phyloP scores from a whole-genome alignment of 2,888 invertebrate genomes.

The Eurytoma adleriae region DNA sequence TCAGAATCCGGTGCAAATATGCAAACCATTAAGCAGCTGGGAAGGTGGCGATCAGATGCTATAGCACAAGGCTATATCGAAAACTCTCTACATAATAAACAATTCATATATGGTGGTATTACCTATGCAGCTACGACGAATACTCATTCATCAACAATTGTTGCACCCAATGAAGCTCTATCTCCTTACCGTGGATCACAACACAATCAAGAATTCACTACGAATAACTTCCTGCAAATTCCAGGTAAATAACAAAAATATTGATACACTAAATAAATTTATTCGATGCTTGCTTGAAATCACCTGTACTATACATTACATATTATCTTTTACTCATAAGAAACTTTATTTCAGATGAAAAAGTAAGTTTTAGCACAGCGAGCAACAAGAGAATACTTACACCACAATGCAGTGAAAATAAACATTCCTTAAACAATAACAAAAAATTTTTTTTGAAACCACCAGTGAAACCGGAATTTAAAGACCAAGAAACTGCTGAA shows the following conservation, averaged over 20 bases:
- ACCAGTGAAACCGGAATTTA: neutral
- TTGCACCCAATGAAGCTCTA: neutral
- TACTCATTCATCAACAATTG: neutral
- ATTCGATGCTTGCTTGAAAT: no score
- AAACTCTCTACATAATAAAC: constrained; percentile 1
- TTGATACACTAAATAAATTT: no score
- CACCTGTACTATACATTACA: neutral
- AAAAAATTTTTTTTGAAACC: neutral
- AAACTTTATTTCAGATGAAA: neutral
- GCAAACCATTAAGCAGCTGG: constrained; percentile 43
- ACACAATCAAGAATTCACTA: neutral
- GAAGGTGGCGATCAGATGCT: constrained; percentile 46
- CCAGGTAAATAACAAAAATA: neutral
- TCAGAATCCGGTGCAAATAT: constrained; percentile 30
- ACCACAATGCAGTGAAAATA: no score
- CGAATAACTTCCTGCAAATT: neutral
- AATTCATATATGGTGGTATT: constrained; percentile 17
- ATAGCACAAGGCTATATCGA: constrained; percentile 45
- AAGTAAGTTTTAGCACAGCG: no score
- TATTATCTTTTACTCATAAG: neutral
- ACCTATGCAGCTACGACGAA: neutral
- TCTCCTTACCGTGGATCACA: neutral
- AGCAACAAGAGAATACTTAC: no score
- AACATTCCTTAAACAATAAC: no score
- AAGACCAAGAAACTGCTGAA: neutral